Percentiles rank a stretch among this genome's conserved stretches.
Conservation (phyloP, 1,140 invertebrate species). For the Musca vetustissima region DNA sequence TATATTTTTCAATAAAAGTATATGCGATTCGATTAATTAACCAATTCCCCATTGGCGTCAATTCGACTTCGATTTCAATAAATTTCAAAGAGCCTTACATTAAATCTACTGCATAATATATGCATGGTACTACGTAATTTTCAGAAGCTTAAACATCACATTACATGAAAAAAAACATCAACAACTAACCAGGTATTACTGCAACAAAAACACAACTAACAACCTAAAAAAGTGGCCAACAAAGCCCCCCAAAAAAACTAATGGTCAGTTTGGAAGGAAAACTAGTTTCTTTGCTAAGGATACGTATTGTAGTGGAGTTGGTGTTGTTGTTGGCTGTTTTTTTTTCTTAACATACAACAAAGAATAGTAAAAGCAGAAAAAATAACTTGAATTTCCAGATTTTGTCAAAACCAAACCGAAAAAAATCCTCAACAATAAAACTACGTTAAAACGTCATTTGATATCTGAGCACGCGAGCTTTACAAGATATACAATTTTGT, state of each 20-base stretch:
- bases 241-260: background rate
- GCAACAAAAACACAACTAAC: background rate
- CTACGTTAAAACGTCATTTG: slow-evolving; percentile 3
- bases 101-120: too few relatives aligned
- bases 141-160: too few relatives aligned
- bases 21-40: too few relatives aligned
- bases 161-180: too few relatives aligned
- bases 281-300: slow-evolving; percentile 11
- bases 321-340: too few relatives aligned
- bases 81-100: too few relatives aligned
- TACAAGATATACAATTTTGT: slow-evolving; percentile 3
- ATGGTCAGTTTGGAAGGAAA: slow-evolving; percentile 10
- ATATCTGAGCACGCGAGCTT: slow-evolving; percentile 8
- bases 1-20: too few relatives aligned
- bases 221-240: background rate
- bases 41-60: too few relatives aligned
- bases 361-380: background rate
- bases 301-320: background rate
- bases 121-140: too few relatives aligned
- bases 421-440: slow-evolving; percentile 3
- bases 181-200: background rate
- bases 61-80: too few relatives aligned
- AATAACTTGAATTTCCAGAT: slow-evolving; percentile 17
- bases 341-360: background rate
- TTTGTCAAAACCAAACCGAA: background rate